Evolutionary conservation across 2,888 invertebrate genomes (phyloP).

Genomic region (Minunthozetes semirufus): DNA sequence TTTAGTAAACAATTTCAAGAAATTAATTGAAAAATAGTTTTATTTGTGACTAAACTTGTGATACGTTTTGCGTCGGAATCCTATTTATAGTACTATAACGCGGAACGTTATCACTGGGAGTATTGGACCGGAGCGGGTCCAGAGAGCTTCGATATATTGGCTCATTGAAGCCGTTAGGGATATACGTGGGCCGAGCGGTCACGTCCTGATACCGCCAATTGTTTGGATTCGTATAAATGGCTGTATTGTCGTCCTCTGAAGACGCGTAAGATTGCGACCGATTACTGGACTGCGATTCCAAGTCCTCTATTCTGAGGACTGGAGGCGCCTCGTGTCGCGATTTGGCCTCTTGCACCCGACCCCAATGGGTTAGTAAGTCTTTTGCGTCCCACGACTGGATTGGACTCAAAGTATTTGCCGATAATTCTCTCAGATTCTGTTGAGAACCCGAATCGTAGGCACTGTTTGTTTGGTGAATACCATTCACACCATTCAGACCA

Average conservation of each 20-base stretch:
- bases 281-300: constrained; percentile 4
- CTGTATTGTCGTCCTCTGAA: constrained; percentile 18
- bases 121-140: constrained; percentile 1
- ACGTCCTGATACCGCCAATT: constrained; percentile 14
- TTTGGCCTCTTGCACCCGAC: constrained; percentile 40
- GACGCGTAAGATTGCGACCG: constrained; percentile 7
- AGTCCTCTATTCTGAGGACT: constrained; percentile 34
- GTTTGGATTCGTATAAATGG: not conserved
- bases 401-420: constrained; percentile 46
- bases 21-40: not conserved
- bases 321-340: constrained; percentile 37
- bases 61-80: not conserved
- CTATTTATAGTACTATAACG: constrained; percentile 10
- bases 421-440: constrained; percentile 44
- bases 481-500: no score
- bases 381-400: constrained; percentile 41
- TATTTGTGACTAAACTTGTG: constrained; percentile 25
- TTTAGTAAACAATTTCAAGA: not conserved
- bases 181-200: not conserved
- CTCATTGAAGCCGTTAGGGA: not conserved
- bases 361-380: constrained; percentile 39
- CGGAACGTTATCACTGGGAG: constrained; percentile 9
- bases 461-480: not conserved
- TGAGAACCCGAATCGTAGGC: constrained; percentile 34
- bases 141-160: not conserved